These are phyloP conservation scores for Phenganax stokvisi DNA, from an alignment of 92 coral and sea anemone species.

Conservation along the genomic window DNA sequence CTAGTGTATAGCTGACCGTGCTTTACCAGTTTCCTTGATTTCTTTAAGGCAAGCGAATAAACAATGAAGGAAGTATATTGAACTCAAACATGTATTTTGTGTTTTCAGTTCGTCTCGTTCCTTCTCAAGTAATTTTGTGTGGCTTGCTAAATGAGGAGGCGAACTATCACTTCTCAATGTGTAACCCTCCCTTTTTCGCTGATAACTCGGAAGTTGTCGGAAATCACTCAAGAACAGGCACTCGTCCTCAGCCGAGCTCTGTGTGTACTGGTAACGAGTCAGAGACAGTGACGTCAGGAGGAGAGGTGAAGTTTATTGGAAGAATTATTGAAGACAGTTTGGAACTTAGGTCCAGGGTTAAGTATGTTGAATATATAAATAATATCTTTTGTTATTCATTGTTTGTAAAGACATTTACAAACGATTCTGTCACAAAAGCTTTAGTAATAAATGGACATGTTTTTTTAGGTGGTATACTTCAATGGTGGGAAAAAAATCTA, in stretches of 20 bases:
- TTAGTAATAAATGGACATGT: not conserved
- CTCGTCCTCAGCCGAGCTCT: slow-evolving; percentile 77
- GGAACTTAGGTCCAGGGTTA: slow-evolving; percentile 56
- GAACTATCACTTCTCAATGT: slow-evolving; percentile 79
- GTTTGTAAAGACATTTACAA: slow-evolving; percentile 8
- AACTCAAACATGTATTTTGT: not conserved
- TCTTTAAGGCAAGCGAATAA: too few species aligned
- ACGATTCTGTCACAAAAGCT: not conserved
- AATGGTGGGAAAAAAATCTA: slow-evolving; percentile 94
- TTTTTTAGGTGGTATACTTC: slow-evolving; percentile 81
- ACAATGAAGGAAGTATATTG: too few species aligned
- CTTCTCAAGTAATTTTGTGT: slow-evolving; percentile 55
- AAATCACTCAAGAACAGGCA: slow-evolving; percentile 71
- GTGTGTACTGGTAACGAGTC: slow-evolving; percentile 79
- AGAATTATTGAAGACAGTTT: slow-evolving; percentile 82
- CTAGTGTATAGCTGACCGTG: not conserved
- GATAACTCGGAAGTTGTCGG: slow-evolving; percentile 71
- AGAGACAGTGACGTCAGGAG: slow-evolving; percentile 91
- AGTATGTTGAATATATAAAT: slow-evolving; percentile 44
- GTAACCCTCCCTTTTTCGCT: slow-evolving; percentile 94
- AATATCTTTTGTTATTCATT: not conserved
- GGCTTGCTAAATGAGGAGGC: slow-evolving; percentile 43
- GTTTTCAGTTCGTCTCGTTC: slow-evolving; percentile 62
- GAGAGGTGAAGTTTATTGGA: slow-evolving; percentile 93
- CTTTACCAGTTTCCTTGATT: not conserved